Evolutionary conservation across 1,140 invertebrate species (phyloP).

Genomic region (Halesus radiatus): DNA sequence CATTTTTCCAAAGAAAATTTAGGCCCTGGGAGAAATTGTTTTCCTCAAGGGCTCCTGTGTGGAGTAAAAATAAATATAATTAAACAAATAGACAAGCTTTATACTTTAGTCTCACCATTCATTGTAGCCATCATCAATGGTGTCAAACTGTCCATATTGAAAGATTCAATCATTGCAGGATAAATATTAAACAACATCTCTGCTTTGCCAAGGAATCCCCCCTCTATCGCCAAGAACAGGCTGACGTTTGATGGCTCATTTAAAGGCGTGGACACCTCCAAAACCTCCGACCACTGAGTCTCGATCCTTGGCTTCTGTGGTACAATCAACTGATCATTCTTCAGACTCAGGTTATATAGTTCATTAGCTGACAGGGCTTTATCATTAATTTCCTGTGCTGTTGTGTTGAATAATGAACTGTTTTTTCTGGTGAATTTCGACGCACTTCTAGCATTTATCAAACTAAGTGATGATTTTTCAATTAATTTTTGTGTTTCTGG

Average conservation of each 20-base stretch:
- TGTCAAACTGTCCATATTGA: slow-evolving; percentile 40
- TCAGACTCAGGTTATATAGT: too few relatives aligned
- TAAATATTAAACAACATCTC: not conserved
- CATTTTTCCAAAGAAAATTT: too few relatives aligned
- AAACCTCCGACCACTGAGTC: slow-evolving; percentile 28
- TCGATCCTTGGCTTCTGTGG: not conserved
- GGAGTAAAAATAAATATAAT: too few relatives aligned
- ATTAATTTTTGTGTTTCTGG: not conserved
- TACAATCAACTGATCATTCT: too few relatives aligned
- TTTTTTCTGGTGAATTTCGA: not conserved
- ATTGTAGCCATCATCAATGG: slow-evolving; percentile 59
- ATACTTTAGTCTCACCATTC: slow-evolving; percentile 39
- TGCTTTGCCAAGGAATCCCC: not conserved
- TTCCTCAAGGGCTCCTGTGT: too few relatives aligned
- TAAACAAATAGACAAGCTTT: too few relatives aligned
- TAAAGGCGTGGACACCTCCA: not conserved
- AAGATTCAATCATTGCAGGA: not conserved
- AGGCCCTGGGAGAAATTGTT: too few relatives aligned
- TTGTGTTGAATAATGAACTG: not conserved
- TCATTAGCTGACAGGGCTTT: too few relatives aligned
- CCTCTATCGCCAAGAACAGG: slow-evolving; percentile 11
- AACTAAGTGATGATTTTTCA: too few relatives aligned
- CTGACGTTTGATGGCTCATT: not conserved
- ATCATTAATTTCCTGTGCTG: too few relatives aligned
- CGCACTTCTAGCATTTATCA: too few relatives aligned